Conservation (phyloP, 2,113 vertebrate genomes). For the Mandrillus leucophaeus region DNA sequence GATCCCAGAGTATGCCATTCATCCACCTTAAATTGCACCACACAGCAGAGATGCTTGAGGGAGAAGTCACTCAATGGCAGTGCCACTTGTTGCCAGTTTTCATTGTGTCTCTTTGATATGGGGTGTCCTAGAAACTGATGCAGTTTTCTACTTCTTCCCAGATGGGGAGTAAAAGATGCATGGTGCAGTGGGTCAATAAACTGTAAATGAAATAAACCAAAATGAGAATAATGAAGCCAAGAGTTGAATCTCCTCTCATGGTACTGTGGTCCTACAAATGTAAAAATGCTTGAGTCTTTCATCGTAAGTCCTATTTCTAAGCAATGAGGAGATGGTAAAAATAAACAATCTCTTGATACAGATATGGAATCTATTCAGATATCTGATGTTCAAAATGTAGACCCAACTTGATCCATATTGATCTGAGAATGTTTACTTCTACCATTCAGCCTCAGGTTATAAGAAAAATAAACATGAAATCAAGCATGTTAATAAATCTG, state of each 20-base stretch:
- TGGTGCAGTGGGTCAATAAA: not conserved
- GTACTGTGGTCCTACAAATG: not conserved
- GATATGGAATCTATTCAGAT: not conserved
- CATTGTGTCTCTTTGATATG: not conserved
- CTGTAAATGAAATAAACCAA: not conserved
- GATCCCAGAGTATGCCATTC: constrained; percentile 64
- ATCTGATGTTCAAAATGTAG: not conserved
- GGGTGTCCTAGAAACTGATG: not conserved
- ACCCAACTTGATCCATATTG: not conserved
- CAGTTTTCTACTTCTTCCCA: constrained; percentile 6
- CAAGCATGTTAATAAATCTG: not conserved
- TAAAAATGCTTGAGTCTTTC: not conserved
- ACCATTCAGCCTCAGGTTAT: not conserved
- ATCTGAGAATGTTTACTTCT: constrained; percentile 3
- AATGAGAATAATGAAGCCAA: not conserved
- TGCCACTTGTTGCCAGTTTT: constrained; percentile 22
- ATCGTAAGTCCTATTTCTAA: not conserved
- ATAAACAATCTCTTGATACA: not conserved
- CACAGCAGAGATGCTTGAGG: not conserved
- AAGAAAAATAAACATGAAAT: not conserved
- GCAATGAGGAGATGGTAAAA: not conserved
- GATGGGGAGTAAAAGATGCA: not conserved
- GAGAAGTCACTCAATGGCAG: constrained; percentile 6
- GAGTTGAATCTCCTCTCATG: not conserved
- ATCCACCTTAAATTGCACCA: constrained; percentile 45